phyloP scores from a whole-genome alignment of 2,797 vertebrate genomes.

The Picus viridis region DNA sequence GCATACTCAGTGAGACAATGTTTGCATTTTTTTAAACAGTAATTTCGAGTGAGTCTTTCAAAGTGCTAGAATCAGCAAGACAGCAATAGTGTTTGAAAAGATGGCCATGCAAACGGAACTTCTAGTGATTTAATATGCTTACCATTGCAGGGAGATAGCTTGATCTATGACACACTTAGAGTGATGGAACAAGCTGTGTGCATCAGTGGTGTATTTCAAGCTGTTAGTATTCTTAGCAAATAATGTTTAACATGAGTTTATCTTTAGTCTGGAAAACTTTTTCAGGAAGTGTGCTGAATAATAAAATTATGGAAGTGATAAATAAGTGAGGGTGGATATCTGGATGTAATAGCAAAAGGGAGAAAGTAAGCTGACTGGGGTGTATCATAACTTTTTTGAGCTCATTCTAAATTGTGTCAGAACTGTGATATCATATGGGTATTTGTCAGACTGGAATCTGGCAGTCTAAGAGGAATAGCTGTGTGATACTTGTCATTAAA shows the following conservation, averaged over 20 bases:
- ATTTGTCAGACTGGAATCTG: not conserved
- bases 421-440: not conserved
- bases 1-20: constrained; percentile 42
- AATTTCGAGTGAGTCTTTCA: constrained; percentile 52
- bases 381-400: not conserved
- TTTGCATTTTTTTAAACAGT: not conserved
- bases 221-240: constrained; percentile 50
- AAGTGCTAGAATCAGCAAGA: constrained; percentile 63
- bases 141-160: constrained; percentile 41
- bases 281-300: constrained; percentile 22
- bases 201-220: constrained; percentile 38
- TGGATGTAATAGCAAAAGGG: not conserved
- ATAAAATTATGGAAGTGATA: constrained; percentile 28
- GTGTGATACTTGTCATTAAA: not conserved
- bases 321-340: not conserved
- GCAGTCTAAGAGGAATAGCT: not conserved
- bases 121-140: constrained; percentile 63
- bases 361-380: not conserved
- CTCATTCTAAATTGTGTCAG: not conserved
- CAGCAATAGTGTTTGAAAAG: constrained; percentile 31
- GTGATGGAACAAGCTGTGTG: constrained; percentile 45
- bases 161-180: constrained; percentile 46
- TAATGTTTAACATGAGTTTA: constrained; percentile 40
- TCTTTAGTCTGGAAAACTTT: constrained; percentile 24
- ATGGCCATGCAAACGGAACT: constrained; percentile 55